Conservation (phyloP, 2,888 invertebrate genomes). For the Ophion ellenae region DNA sequence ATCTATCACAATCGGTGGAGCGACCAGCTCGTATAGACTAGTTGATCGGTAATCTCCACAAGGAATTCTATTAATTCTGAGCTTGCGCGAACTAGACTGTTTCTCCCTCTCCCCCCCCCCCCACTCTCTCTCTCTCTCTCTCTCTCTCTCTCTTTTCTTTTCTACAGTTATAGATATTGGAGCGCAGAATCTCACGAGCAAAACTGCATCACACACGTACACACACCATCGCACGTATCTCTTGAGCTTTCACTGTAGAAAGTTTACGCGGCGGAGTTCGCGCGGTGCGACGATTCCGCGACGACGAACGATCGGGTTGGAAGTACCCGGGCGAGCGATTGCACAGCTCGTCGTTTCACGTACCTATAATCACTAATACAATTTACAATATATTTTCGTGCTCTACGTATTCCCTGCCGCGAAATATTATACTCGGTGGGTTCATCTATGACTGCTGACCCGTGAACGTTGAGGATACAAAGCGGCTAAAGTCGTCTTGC, state of each 20-base stretch:
- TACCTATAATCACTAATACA: constrained; percentile 58
- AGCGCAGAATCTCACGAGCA: constrained; percentile 37
- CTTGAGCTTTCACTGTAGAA: constrained; percentile 67
- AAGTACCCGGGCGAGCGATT: constrained; percentile 60
- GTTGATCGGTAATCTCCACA: constrained; percentile 65
- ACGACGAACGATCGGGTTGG: constrained; percentile 61
- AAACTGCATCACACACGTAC: constrained; percentile 35
- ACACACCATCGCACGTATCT: constrained; percentile 39
- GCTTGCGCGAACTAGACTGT: constrained; percentile 63
- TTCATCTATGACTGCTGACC: constrained; percentile 48
- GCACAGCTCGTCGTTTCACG: constrained; percentile 60
- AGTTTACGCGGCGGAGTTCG: constrained; percentile 43
- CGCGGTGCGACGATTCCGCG: constrained; percentile 41
- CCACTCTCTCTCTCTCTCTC: background rate
- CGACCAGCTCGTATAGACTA: constrained; percentile 50
- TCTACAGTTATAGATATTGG: constrained; percentile 28
- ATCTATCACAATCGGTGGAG: constrained; percentile 67
- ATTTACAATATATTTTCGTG: constrained; percentile 53
- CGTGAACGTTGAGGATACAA: constrained; percentile 21
- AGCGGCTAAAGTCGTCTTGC: background rate
- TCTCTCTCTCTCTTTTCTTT: background rate
- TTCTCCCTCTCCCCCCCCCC: constrained; percentile 40
- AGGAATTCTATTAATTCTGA: constrained; percentile 69
- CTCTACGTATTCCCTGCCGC: background rate
- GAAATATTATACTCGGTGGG: constrained; percentile 48